phyloP scores from a whole-genome alignment of 2,888 invertebrate genomes.

The Drosophila suboccidentalis region DNA sequence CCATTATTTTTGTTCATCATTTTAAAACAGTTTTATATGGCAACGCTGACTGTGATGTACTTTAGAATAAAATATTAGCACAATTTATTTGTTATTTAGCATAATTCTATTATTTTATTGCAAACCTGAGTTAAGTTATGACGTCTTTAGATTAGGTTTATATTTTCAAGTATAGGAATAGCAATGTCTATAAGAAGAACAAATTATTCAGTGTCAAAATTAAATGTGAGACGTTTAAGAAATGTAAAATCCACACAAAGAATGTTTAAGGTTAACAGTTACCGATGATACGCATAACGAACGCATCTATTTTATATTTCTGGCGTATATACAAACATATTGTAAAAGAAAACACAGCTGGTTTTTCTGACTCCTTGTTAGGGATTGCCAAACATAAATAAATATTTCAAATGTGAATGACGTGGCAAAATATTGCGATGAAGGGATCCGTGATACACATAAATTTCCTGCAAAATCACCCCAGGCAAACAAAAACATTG shows the following conservation, averaged over 20 bases:
- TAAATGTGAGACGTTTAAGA: neutral
- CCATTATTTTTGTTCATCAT: too few relatives aligned
- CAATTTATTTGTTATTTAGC: too few relatives aligned
- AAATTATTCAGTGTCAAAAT: neutral
- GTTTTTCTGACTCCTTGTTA: conserved; percentile 36
- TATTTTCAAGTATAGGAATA: too few relatives aligned
- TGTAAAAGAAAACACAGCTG: conserved; percentile 41
- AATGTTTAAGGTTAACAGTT: neutral
- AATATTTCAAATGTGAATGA: conserved; percentile 58
- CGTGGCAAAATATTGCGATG: conserved; percentile 45
- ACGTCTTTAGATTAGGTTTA: too few relatives aligned
- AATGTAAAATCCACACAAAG: neutral
- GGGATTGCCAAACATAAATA: conserved; percentile 28
- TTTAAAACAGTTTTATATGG: too few relatives aligned
- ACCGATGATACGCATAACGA: conserved; percentile 34
- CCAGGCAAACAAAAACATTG: conserved; percentile 70
- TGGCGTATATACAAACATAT: neutral
- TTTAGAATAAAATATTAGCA: too few relatives aligned
- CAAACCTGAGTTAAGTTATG: too few relatives aligned
- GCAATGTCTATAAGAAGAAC: too few relatives aligned
- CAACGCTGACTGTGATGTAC: too few relatives aligned
- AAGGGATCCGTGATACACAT: conserved; percentile 43
- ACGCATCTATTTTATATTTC: conserved; percentile 4
- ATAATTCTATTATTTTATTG: too few relatives aligned
- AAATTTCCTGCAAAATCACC: conserved; percentile 73